These are phyloP conservation scores for Benitochromis conjunctus DNA, from an alignment of 2,113 vertebrate species.

Conservation along the genomic window DNA sequence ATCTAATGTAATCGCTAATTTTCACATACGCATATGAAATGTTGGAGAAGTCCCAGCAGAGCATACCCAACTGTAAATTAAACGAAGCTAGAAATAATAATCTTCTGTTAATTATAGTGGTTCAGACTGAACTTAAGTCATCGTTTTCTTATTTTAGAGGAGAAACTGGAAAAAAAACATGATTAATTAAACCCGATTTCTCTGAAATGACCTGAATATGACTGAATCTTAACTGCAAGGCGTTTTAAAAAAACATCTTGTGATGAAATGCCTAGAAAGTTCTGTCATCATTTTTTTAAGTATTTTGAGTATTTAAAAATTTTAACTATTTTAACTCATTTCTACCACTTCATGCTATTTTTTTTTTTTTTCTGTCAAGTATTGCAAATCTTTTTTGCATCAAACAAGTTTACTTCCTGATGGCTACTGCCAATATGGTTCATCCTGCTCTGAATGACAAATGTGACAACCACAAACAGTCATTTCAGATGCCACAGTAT, in stretches of 20 bases:
- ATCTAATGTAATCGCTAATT: background rate
- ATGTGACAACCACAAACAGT: background rate
- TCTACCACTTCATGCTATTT: background rate
- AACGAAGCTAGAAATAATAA: background rate
- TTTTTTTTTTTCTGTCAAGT: background rate
- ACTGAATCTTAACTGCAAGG: background rate
- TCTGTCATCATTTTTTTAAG: background rate
- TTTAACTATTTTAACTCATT: background rate
- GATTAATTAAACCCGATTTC: background rate
- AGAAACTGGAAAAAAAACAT: background rate
- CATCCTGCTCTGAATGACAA: background rate
- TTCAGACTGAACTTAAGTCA: background rate
- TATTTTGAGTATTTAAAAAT: background rate
- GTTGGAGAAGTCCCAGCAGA: background rate
- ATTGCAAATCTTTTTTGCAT: background rate
- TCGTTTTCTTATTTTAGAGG: background rate
- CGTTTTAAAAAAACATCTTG: background rate
- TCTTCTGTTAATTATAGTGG: background rate
- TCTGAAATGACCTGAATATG: background rate
- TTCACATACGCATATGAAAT: background rate
- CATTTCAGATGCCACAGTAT: background rate
- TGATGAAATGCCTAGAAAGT: background rate
- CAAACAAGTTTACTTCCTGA: background rate
- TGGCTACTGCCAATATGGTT: background rate
- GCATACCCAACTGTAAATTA: background rate